Evolutionary conservation across 2,113 vertebrate genomes (phyloP), one percentile per base, ranked within the genome.

Genomic region (Typhlomys cinereus): DNA sequence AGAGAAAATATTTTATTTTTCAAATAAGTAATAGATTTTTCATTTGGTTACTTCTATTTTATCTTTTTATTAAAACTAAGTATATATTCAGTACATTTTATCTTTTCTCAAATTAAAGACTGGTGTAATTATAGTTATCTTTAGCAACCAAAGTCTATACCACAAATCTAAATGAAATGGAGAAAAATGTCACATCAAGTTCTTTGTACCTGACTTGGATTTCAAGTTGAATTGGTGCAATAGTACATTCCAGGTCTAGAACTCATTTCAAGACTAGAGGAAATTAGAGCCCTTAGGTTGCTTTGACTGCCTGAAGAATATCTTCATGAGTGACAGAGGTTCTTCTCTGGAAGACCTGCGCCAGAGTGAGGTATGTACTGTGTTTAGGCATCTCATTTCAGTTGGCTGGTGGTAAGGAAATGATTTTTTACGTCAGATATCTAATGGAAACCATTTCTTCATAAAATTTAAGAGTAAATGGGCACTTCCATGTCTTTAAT

Each of bases 1-100:
- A 78, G 57, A 91, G 44, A 95, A 94, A 89, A 73, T 85, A 80
- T 39, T 95, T 95, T 95, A 91, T 91, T 95, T 89, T 91, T 91
- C 81, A 91, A 93, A 91, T 71, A 92, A 74, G 90, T 94, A 94
- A 89, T 34, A 21, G 4, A 80, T 89, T 92, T 66, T 90, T 74
- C 9, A 29, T 39, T 13, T 23, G 50, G 64, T 92, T 95, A 94
- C 76, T 92, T 96, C 75, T 95, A 86, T 85, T 93, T 93, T 70
- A 76, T 10, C 41, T 84, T 89, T 89, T 91, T 66, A 73, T 86
- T 87, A 91, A 92, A 84, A 79, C 59, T 48, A 89, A 91, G 44
- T 36, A 94, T 81, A 25, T 89, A 81, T 34, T 92, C 70, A 92
- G 73, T 81, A 79, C 6, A 76, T 59, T 80, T 93, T 44, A 90